Conservation (phyloP, 1,140 invertebrate species). For the Listronotus oregonensis region DNA sequence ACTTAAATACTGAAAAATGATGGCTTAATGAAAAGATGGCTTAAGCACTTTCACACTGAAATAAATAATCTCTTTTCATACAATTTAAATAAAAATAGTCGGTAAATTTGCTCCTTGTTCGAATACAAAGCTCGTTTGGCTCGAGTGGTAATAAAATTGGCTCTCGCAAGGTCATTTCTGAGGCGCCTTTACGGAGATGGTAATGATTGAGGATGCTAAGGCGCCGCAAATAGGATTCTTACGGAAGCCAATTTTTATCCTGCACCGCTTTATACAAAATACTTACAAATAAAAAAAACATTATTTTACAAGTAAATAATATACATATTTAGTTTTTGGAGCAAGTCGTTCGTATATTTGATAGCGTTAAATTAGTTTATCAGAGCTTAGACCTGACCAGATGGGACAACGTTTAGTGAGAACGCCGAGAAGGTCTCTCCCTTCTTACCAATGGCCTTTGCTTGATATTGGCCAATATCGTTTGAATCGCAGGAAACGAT, state of each 20-base stretch:
- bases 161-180: constrained; percentile 15
- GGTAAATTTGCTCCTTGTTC: constrained; percentile 43
- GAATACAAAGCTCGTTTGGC: constrained; percentile 36
- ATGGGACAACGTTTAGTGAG: constrained; percentile 76
- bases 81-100: constrained; percentile 43
- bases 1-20: constrained; percentile 50
- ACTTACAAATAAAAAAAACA: constrained; percentile 46
- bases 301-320: constrained; percentile 49
- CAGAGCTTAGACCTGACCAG: constrained; percentile 49
- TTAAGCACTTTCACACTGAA: constrained; percentile 54
- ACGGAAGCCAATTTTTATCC: constrained; percentile 17
- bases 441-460: constrained; percentile 83
- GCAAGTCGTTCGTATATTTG: constrained; percentile 51
- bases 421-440: constrained; percentile 82
- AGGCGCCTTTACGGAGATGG: constrained; percentile 35
- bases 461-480: constrained; percentile 89
- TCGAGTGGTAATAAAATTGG: constrained; percentile 21
- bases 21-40: constrained; percentile 47
- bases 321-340: constrained; percentile 44
- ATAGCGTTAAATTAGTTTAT: constrained; percentile 36
- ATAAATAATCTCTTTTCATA: constrained; percentile 49
- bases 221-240: constrained; percentile 9
- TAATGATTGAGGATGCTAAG: constrained; percentile 50
- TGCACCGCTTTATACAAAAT: constrained; percentile 45
- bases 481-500: constrained; percentile 76